Evolutionary conservation across 1,140 invertebrate species (phyloP).

Genomic region (Brachionus rotundiformis): DNA sequence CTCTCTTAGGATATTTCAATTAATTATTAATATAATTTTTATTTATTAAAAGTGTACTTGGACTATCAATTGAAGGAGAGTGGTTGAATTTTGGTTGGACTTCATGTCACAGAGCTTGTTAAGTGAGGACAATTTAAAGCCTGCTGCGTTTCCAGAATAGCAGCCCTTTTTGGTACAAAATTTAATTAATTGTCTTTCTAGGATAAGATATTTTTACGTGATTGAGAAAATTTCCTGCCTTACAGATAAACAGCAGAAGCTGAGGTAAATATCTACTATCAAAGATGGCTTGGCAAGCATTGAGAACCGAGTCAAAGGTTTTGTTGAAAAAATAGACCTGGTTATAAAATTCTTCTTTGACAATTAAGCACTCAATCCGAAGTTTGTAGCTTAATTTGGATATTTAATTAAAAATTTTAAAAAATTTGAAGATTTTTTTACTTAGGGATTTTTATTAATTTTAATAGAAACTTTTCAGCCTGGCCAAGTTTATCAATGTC

Average conservation of each 20-base stretch:
- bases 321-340: slow-evolving; percentile 23
- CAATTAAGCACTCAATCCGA: not conserved
- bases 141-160: slow-evolving; percentile 34
- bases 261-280: not conserved
- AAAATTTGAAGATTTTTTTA: not conserved
- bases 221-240: slow-evolving; percentile 37
- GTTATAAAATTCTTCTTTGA: slow-evolving; percentile 41
- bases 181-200: no score
- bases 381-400: no score
- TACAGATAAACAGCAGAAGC: slow-evolving; percentile 34
- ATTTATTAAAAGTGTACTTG: not conserved
- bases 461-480: slow-evolving; percentile 39
- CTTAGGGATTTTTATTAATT: slow-evolving; percentile 39
- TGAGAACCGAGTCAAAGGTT: slow-evolving; percentile 6
- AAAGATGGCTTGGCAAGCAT: not conserved
- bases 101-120: slow-evolving; percentile 48
- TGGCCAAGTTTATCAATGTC: slow-evolving; percentile 33
- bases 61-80: slow-evolving; percentile 1
- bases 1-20: not conserved
- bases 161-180: no score
- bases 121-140: slow-evolving; percentile 42
- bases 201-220: slow-evolving; percentile 23
- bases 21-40: not conserved
- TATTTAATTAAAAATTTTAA: not conserved
- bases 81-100: not conserved